Evolutionary conservation across 2,797 vertebrate genomes (phyloP), one percentile per base, ranked within the genome.

Genomic region (Phataginus tetradactyla): DNA sequence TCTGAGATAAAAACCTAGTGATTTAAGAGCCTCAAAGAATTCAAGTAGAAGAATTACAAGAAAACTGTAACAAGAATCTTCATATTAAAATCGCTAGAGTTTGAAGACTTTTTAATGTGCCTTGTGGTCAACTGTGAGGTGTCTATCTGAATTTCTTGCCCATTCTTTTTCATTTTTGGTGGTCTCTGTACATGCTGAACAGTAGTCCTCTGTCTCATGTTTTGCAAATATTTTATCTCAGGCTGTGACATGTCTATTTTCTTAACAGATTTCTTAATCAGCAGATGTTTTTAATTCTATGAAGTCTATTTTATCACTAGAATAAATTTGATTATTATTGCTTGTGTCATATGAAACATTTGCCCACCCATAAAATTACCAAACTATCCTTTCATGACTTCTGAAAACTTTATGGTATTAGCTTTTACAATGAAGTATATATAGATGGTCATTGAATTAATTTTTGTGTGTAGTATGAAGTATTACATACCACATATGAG

Each of bases 191-290:
- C 71, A 79, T 32, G 25, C 23, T 77, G 63, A 96, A 83, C 69
- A 81, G 21, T 21, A 86, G 11, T 79, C 45, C 7, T 77, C 63
- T 71, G 32, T 81, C n/a, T 90, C 63, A 32, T 7, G 0, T 64
- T 93, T 81, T 72, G 17, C 86, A 93, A 87, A 34, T 87, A 87
- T 71, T 93, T 78, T 95, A 87, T 34, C 17, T 66, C 42, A 87
- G 83, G 39, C 17, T 83, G 39, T 59, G 66, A 75, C 20, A 45
- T 63, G 12, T 74, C 23, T 79, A 68, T 80, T 92, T 92, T 81
- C 32, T 83, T 88, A 92, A 78, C 17, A 92, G 29, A 8, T 39
- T 66, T 87, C 78, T 63, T 89, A 4, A 69, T 29, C 12, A 74
- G 27, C 18, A 39, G 51, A 77, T 55, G 20, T 25, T 91, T 86